phyloP scores from a whole-genome alignment of 2,888 invertebrate species.

The Sisyra terminalis region DNA sequence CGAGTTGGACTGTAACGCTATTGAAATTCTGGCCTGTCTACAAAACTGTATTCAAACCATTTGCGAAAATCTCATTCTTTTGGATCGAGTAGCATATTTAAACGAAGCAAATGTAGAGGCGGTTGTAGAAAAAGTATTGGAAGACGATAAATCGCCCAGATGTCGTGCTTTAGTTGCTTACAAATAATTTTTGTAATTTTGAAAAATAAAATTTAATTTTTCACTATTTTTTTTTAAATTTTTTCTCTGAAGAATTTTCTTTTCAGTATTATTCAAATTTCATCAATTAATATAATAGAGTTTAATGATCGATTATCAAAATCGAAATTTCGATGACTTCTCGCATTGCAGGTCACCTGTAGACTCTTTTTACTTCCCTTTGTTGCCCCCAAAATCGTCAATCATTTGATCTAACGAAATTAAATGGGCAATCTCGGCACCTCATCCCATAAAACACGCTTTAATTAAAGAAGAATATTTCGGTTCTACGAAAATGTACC shows the following conservation, averaged over 20 bases:
- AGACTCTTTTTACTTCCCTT: too few relatives aligned
- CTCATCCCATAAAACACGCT: too few relatives aligned
- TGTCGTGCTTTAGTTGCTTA: conserved; percentile 41
- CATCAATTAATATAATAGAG: too few relatives aligned
- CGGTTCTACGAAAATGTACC: too few relatives aligned
- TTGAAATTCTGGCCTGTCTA: conserved; percentile 28
- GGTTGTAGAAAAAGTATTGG: conserved; percentile 37
- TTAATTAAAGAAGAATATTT: too few relatives aligned
- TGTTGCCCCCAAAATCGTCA: too few relatives aligned
- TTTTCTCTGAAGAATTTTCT: background rate
- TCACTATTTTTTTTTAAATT: background rate
- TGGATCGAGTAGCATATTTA: conserved; percentile 34
- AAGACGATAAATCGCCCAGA: conserved; percentile 46
- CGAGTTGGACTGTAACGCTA: conserved; percentile 21
- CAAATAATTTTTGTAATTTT: conserved; percentile 20
- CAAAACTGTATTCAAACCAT: conserved; percentile 29
- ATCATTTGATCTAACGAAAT: too few relatives aligned
- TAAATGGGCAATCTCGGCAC: too few relatives aligned
- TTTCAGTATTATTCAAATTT: background rate
- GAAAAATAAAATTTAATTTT: background rate
- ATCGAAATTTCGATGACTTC: too few relatives aligned
- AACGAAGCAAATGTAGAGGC: conserved; percentile 24
- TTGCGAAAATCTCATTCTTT: conserved; percentile 35
- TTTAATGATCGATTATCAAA: too few relatives aligned
- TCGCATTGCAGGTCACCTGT: too few relatives aligned